Evolutionary conservation across 1,140 invertebrate genomes (phyloP).

Genomic region (Pseudomyrmex concolor): DNA sequence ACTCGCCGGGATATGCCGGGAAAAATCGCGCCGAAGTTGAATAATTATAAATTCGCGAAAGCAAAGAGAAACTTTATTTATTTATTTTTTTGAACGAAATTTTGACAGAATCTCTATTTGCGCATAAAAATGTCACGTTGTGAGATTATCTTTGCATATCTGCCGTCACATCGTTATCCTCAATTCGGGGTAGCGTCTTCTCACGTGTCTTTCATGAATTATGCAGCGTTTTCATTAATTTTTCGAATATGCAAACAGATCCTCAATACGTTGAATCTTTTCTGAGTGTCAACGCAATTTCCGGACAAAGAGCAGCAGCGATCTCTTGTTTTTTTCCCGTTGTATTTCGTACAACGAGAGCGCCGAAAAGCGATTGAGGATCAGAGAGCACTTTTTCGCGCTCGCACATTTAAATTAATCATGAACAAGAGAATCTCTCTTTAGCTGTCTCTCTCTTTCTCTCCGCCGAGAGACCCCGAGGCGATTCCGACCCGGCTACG

Average conservation of each 20-base stretch:
- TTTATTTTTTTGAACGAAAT: background rate
- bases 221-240: constrained; percentile 51
- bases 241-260: constrained; percentile 46
- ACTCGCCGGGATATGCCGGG: no score
- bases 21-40: constrained; percentile 21
- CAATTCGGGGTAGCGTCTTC: constrained; percentile 9
- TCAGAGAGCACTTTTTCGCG: constrained; percentile 48
- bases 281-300: constrained; percentile 32
- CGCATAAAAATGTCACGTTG: background rate
- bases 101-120: background rate
- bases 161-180: constrained; percentile 19
- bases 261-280: constrained; percentile 28
- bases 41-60: background rate
- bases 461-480: constrained; percentile 20
- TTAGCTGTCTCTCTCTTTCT: background rate
- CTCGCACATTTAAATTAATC: constrained; percentile 63
- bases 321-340: background rate
- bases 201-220: constrained; percentile 34
- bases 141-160: constrained; percentile 4
- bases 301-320: constrained; percentile 2
- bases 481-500: constrained; percentile 22
- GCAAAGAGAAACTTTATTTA: background rate
- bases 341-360: constrained; percentile 1
- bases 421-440: constrained; percentile 46
- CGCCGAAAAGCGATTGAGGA: constrained; percentile 53